Base-by-base conservation (phyloP, 1,140 invertebrate species). In the Trichoplusia ni region DNA sequence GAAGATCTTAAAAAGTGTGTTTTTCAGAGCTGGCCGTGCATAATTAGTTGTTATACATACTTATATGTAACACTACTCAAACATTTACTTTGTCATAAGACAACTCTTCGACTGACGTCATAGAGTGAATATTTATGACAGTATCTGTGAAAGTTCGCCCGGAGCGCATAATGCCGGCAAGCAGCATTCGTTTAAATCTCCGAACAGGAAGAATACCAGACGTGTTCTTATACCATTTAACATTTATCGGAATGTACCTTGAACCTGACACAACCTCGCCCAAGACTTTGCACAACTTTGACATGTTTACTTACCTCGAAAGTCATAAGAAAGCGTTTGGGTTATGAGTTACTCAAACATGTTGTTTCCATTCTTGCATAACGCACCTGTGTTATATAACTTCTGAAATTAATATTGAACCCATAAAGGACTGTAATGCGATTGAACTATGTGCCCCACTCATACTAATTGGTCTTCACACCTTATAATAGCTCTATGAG, bases 121-220 rank as follows among this genome's bases (percentile, higher is more conserved):
- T 60, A 58, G 7, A 44, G 69, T 75, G 74, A 74, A 81, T 82
- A 81, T 79, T 79, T 82, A 77, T 82, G 74, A 79, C 74, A 70
- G 46, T 56, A 54, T n/a, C 42, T 75, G 79, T 74, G 79, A 81
- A 81, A 81, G 79, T 81, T 68, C 16, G 67, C 72, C 64, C 46
- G 35, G 40, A 63, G 67, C 67, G 18, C 46, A 23, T 33, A 18
- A 18, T 18, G 47, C 14, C 23, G 4, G 42, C n/a, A 7, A 46
- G 42, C 11, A 25, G 14, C 11, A 11, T 19, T 13, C 16, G 9
- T 13, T 49, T 49, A n/a, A n/a, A n/a, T n/a, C n/a, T n/a, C n/a
- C n/a, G n/a, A n/a, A n/a, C n/a, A n/a, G n/a, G n/a, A n/a, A n/a
- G n/a, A n/a, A n/a, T n/a, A n/a, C n/a, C n/a, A n/a, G n/a, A n/a